These are phyloP conservation scores for Paelopatides confundens DNA, from an alignment of 53 echinoderm and acorn worm species.

Conservation along the genomic window DNA sequence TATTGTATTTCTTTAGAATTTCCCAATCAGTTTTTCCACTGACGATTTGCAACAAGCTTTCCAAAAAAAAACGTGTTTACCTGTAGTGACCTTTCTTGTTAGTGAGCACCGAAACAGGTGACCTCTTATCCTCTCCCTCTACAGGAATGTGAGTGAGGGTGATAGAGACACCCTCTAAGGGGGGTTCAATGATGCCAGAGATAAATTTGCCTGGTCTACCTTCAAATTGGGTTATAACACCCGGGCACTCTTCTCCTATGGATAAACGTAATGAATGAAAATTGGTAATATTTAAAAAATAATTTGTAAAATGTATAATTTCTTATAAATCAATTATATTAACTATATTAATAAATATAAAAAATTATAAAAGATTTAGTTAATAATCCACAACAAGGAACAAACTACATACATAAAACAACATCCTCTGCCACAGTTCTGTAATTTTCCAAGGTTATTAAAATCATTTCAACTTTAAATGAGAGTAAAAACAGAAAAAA, in stretches of 20 bases:
- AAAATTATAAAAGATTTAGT: too few species aligned
- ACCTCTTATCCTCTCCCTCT: slow-evolving; percentile 54
- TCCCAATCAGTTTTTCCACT: too few species aligned
- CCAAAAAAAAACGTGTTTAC: slow-evolving; percentile 52
- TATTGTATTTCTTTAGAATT: too few species aligned
- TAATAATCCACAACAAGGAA: too few species aligned
- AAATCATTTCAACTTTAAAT: too few species aligned
- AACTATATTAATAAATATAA: too few species aligned
- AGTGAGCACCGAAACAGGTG: slow-evolving; percentile 67
- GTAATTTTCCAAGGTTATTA: too few species aligned
- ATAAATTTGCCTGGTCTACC: slow-evolving; percentile 91
- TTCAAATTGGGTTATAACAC: slow-evolving; percentile 82
- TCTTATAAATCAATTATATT: too few species aligned
- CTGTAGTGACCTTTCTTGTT: slow-evolving; percentile 81
- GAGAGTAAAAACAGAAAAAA: too few species aligned
- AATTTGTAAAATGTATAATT: background rate
- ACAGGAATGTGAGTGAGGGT: slow-evolving; percentile 68
- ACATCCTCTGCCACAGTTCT: too few species aligned
- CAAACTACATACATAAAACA: too few species aligned
- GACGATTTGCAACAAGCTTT: too few species aligned
- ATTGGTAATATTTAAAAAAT: background rate
- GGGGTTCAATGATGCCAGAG: slow-evolving; percentile 72
- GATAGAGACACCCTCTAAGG: slow-evolving; percentile 75
- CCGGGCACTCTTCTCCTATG: slow-evolving; percentile 79
- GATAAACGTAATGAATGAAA: background rate